Conservation (phyloP, 1,140 invertebrate species). For the Microplitis demolitor region DNA sequence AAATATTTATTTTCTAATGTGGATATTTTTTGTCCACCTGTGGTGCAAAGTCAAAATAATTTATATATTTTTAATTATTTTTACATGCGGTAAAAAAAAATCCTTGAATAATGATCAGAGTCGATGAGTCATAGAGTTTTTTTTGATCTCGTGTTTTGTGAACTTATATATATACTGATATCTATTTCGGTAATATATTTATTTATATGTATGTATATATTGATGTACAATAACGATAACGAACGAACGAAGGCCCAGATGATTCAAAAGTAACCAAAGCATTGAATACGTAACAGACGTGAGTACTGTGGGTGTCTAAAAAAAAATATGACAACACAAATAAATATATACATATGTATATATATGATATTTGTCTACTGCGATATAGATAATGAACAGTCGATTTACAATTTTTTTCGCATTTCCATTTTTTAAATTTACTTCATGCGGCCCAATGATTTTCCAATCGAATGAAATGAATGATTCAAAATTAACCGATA, state of each 20-base stretch:
- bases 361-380: too few species aligned
- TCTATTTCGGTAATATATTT: slow-evolving; percentile 5
- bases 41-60: not conserved
- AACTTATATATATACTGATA: not conserved
- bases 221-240: not conserved
- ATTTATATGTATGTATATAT: too few species aligned
- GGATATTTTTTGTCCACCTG: too few species aligned
- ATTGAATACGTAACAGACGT: slow-evolving; percentile 7
- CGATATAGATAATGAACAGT: too few species aligned
- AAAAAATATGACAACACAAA: slow-evolving; percentile 8
- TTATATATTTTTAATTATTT: not conserved
- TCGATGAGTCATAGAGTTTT: not conserved
- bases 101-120: not conserved
- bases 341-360: not conserved
- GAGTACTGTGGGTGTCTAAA: not conserved
- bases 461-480: not conserved
- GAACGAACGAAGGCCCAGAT: slow-evolving; percentile 9
- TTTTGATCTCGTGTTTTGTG: not conserved
- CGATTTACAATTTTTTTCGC: not conserved
- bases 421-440: not conserved
- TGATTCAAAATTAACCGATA: too few species aligned
- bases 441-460: not conserved
- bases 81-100: not conserved
- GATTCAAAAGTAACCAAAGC: slow-evolving; percentile 7
- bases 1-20: too few species aligned